Conservation (phyloP, 2,888 invertebrate genomes). For the Caenorhabditis sp. region DNA sequence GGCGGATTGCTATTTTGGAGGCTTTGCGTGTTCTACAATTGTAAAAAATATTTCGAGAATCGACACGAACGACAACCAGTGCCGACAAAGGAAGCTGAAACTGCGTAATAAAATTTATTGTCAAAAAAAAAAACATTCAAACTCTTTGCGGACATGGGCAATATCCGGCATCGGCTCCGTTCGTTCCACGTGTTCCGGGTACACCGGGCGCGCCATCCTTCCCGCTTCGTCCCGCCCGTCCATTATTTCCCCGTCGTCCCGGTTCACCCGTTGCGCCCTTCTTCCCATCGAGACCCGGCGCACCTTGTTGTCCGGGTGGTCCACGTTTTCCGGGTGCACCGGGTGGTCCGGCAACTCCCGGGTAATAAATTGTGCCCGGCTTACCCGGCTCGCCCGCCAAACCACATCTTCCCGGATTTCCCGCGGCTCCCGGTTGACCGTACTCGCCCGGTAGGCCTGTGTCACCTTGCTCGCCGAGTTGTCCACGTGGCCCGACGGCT, state of each 20-base stretch:
- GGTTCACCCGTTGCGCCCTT: no score
- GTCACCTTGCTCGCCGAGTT: conserved; percentile 55
- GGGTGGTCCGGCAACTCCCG: no score
- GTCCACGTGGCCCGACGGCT: conserved; percentile 52
- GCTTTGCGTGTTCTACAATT: neutral
- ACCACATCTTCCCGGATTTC: conserved; percentile 32
- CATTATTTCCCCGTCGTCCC: conserved; percentile 25
- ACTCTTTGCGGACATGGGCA: conserved; percentile 41
- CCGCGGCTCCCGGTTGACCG: conserved; percentile 43
- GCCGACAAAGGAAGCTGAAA: neutral
- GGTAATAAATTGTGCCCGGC: no score
- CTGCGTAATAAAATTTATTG: no score
- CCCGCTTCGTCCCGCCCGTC: conserved; percentile 39
- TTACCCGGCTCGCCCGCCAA: no score
- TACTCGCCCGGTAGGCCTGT: conserved; percentile 50
- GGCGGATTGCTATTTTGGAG: neutral
- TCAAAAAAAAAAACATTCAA: neutral
- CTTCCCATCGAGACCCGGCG: no score
- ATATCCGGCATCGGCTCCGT: conserved; percentile 42
- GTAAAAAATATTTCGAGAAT: neutral
- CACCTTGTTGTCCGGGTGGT: no score
- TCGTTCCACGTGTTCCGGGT: conserved; percentile 36
- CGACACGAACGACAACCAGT: neutral
- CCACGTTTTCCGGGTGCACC: no score
- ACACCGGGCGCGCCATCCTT: conserved; percentile 37